Evolutionary conservation across 2,113 vertebrate species (phyloP), one percentile per base, ranked within the genome.

Genomic region (Platysteira castanea): DNA sequence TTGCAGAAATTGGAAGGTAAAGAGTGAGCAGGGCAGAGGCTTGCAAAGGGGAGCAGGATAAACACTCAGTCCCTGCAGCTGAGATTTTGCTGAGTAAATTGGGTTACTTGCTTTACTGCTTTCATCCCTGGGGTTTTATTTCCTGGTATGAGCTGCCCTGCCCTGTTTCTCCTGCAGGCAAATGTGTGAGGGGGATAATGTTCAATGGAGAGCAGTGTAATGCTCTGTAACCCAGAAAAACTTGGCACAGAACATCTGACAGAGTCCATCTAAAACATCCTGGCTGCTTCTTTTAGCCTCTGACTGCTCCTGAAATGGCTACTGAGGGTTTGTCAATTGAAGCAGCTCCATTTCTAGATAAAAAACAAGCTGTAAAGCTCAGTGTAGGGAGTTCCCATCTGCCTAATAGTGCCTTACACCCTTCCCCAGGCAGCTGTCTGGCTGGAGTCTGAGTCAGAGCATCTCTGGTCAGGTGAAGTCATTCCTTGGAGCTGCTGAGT

Each of bases 191-290:
- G 27, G 21, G n/a, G 54, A 11, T 14, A n/a, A 42, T 46, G 61
- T 46, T 83, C 33, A 14, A 1, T 1, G 23, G 56, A 59, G 70
- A 64, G 73, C 42, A 39, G 6, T 10, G 14, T 3, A 24, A 7
- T 39, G 70, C 50, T 78, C 27, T 11, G 33, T 73, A 76, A 80
- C 44, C 54, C 44, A 31, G 56, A 46, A 67, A 75, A 73, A 47
- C 42, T 3, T 7, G 37, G 39, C 3, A 3, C 1, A 2, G 37
- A 15, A 16, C 35, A 18, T 6, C 10, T 28, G 56, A 17, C 12
- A 57, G 49, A 41, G 63, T 81, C 73, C 15, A 11, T 26, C 64
- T 56, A 30, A 44, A 16, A 64, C 2, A 3, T 31, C 3, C 5
- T 3, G 49, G 27, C 81, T 89, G 68, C 63, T 89, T 12, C 76